Base-by-base conservation (phyloP, 1,140 invertebrate genomes). In the Drosophila prosaltans region DNA sequence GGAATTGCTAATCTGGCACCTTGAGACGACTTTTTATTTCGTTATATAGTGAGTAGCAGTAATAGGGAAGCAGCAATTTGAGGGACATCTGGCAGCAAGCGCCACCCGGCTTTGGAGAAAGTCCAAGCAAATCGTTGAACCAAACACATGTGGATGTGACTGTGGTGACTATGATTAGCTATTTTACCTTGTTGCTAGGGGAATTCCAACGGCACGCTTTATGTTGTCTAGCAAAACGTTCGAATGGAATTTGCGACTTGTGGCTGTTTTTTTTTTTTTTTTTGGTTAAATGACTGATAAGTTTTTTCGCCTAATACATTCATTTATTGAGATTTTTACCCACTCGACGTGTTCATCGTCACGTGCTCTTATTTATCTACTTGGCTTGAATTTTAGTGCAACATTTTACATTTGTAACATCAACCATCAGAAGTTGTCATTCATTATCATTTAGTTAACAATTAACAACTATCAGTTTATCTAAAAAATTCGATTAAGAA, bases 11-110 rank as follows among this genome's bases (percentile, higher is more conserved):
- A 85, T 88, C 79, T 69, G 21, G 32, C 60, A 88, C 82, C 82
- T 85, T 88, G 83, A 74, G 45, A 28, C 45, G 45, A n/a, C 57
- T 82, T 24, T 21, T 24, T 48, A 24, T 16, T 16, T 21, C 6
- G 16, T 4, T 51, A 26, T 24, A 26, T 10, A 8, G 24, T 16
- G 16, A 16, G 16, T n/a, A 51, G 45, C 21, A 24, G 83, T 85
- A 85, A 85, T 88, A 68, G 81, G 82, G 82, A 79, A 85, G 65
- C 67, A 65, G 61, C 61, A 59, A 24, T 58, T 60, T 78, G 74
- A 55, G 43, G 68, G 74, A 69, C 74, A 78, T 63, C 72, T 21
- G 43, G 26, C 16, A 63, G 51, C 59, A 59, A 26, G 45, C 45
- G 45, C 48, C 57, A 39, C 16, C 51, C 8, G 10, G 41, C 9